Percentiles rank a stretch among this genome's conserved stretches.
These are phyloP conservation scores for Heliothis subflexa DNA, from an alignment of 1,140 invertebrate genomes.

Conservation along the genomic window DNA sequence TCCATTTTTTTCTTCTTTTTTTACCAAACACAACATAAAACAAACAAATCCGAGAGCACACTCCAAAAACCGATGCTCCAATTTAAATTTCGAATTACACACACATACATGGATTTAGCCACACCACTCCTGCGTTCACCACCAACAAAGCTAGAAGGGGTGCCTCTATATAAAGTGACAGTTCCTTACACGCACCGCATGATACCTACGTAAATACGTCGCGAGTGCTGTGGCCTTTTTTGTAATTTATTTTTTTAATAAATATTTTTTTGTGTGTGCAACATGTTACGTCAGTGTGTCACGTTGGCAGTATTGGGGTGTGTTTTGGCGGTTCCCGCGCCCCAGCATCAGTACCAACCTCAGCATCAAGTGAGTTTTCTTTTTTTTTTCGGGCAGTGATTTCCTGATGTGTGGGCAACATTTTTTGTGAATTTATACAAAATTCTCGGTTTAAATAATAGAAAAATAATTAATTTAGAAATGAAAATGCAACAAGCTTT, in stretches of 20 bases:
- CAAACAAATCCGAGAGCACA: slow-evolving; percentile 48
- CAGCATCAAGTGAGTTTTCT: slow-evolving; percentile 70
- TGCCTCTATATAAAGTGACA: slow-evolving; percentile 82
- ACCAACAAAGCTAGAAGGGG: slow-evolving; percentile 71
- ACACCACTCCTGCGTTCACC: slow-evolving; percentile 65
- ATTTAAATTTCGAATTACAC: slow-evolving; percentile 62
- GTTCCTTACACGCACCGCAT: slow-evolving; percentile 68
- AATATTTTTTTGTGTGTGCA: slow-evolving; percentile 65
- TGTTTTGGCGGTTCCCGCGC: slow-evolving; percentile 63
- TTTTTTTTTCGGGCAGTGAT: background rate
- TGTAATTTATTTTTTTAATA: slow-evolving; percentile 51
- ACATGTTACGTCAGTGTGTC: slow-evolving; percentile 75
- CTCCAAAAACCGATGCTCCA: slow-evolving; percentile 60
- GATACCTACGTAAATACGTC: slow-evolving; percentile 63
- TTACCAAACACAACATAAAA: slow-evolving; percentile 22
- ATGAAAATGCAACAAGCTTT: too few species aligned
- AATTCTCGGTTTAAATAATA: background rate
- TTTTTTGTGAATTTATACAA: background rate
- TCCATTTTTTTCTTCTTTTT: background rate
- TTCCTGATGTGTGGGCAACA: background rate
- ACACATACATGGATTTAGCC: slow-evolving; percentile 47
- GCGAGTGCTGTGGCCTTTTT: slow-evolving; percentile 75
- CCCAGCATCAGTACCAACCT: slow-evolving; percentile 72
- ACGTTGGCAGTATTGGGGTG: slow-evolving; percentile 73
- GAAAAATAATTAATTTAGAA: too few species aligned